Evolutionary conservation across 2,888 invertebrate species (phyloP).

Genomic region (Eupithecia abbreviata): DNA sequence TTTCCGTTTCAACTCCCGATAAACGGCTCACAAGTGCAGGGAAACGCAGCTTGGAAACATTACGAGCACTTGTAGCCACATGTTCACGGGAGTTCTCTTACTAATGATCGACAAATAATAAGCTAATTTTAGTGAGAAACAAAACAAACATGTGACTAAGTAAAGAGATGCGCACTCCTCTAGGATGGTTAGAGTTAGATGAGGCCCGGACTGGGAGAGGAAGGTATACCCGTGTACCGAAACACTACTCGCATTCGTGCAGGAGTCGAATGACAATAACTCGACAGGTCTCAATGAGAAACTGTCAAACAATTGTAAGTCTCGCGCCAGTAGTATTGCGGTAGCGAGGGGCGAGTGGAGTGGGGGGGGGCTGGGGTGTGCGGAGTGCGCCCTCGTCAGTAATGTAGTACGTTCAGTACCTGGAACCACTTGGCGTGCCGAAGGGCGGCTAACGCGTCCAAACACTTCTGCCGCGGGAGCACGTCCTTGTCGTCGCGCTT

Average conservation of each 20-base stretch:
- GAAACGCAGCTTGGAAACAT: slow-evolving; percentile 71
- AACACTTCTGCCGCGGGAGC: slow-evolving; percentile 99
- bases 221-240: neutral
- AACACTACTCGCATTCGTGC: neutral
- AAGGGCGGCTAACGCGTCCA: slow-evolving; percentile 99
- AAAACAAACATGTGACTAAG: slow-evolving; percentile 82
- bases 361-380: slow-evolving; percentile 18
- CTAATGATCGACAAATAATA: slow-evolving; percentile 50
- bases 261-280: neutral
- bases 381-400: slow-evolving; percentile 72
- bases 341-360: neutral
- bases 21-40: slow-evolving; percentile 67
- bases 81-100: slow-evolving; percentile 72
- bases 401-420: slow-evolving; percentile 86
- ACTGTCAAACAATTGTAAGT: neutral
- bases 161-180: slow-evolving; percentile 76
- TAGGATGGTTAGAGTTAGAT: slow-evolving; percentile 16
- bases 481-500: slow-evolving; percentile 94
- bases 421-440: slow-evolving; percentile 99
- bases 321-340: neutral
- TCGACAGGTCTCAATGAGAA: neutral
- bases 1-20: slow-evolving; percentile 63
- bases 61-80: slow-evolving; percentile 79
- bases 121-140: slow-evolving; percentile 51
- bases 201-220: neutral